These are phyloP conservation scores for Australoheros scitulus DNA, from an alignment of 2,113 vertebrate genomes.

Conservation along the genomic window DNA sequence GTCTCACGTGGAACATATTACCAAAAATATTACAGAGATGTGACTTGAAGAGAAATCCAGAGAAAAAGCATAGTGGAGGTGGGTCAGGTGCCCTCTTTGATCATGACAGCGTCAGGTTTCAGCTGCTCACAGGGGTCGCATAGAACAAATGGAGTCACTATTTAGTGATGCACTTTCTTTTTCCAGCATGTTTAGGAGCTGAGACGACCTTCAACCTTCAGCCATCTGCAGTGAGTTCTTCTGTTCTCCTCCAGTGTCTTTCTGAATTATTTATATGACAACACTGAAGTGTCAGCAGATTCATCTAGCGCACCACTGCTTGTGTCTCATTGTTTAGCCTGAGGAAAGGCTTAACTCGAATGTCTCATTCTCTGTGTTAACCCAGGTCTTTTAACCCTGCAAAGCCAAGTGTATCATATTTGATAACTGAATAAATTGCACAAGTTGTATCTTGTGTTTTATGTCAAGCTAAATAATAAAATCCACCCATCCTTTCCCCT, in stretches of 20 bases:
- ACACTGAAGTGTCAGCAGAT: neutral
- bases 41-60: neutral
- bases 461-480: neutral
- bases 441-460: neutral
- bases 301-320: neutral
- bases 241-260: neutral
- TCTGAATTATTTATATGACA: neutral
- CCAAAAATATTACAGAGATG: neutral
- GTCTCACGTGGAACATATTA: conserved; percentile 1
- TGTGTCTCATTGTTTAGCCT: neutral
- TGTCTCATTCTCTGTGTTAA: neutral
- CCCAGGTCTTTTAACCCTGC: neutral
- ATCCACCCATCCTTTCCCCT: neutral
- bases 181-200: neutral
- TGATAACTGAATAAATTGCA: too few species aligned
- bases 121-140: rapidly evolving
- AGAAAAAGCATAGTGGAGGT: neutral
- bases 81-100: neutral
- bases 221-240: neutral
- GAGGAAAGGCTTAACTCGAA: neutral
- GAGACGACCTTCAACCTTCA: neutral
- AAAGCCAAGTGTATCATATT: too few species aligned
- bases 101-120: neutral
- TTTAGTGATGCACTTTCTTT: neutral
- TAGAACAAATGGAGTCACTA: neutral